These are phyloP conservation scores for Philotrypesis tridentata DNA, from an alignment of 1,140 invertebrate species.

Conservation along the genomic window DNA sequence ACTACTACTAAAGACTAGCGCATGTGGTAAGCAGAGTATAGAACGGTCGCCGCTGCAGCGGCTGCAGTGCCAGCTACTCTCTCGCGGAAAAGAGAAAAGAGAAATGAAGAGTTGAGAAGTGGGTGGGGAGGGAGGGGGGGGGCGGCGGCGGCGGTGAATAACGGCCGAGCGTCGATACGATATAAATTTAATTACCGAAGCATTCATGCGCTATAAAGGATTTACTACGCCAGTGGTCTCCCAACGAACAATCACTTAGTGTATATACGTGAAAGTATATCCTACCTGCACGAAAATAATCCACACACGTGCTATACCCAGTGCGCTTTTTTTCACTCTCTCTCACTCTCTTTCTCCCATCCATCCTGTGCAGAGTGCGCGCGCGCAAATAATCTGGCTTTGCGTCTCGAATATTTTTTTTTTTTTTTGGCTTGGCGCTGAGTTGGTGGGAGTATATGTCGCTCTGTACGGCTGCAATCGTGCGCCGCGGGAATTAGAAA, in stretches of 20 bases:
- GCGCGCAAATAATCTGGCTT: neutral
- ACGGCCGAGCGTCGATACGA: slow-evolving; percentile 63
- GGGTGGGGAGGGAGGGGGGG: too few relatives aligned
- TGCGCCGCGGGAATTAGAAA: slow-evolving; percentile 13
- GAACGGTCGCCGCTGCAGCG: too few relatives aligned
- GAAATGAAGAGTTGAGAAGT: slow-evolving; percentile 31
- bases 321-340: neutral
- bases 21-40: neutral
- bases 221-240: slow-evolving; percentile 55
- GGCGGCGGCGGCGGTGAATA: slow-evolving; percentile 58
- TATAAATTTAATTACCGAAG: slow-evolving; percentile 72
- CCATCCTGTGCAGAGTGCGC: too few relatives aligned
- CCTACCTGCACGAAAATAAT: slow-evolving; percentile 67
- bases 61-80: neutral
- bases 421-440: too few relatives aligned
- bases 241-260: slow-evolving; percentile 70
- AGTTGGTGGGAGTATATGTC: too few relatives aligned
- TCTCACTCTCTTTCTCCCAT: neutral
- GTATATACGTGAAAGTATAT: slow-evolving; percentile 71
- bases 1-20: neutral
- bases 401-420: neutral
- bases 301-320: slow-evolving; percentile 1
- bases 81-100: neutral
- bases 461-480: neutral
- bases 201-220: slow-evolving; percentile 69